Conservation (phyloP, 2,113 vertebrate species). For the Tetraodon nigroviridis region DNA sequence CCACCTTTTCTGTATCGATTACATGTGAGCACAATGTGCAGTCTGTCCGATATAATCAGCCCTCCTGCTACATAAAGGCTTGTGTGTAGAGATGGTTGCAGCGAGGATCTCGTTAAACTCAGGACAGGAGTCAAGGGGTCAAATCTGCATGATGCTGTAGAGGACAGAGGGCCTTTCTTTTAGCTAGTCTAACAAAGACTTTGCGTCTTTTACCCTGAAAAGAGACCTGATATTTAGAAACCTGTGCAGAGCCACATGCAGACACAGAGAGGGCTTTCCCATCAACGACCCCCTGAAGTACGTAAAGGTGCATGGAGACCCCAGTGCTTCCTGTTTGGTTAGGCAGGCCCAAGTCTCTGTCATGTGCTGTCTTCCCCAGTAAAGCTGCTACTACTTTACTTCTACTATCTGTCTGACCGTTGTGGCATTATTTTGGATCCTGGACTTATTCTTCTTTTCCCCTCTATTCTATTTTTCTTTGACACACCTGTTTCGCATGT, state of each 20-base stretch:
- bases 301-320: too few species aligned
- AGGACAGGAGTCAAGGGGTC: constrained; percentile 12
- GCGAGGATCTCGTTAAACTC: constrained; percentile 39
- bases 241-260: too few species aligned
- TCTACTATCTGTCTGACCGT: too few species aligned
- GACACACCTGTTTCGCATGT: constrained; percentile 3
- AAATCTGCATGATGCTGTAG: constrained; percentile 17
- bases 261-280: too few species aligned
- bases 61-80: constrained; percentile 26
- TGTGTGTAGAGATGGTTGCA: constrained; percentile 39
- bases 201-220: too few species aligned
- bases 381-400: too few species aligned
- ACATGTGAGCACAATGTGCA: constrained; percentile 52
- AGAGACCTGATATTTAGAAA: too few species aligned
- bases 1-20: constrained; percentile 53
- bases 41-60: constrained; percentile 57
- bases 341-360: too few species aligned
- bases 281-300: too few species aligned
- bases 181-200: too few species aligned
- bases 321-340: too few species aligned
- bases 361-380: too few species aligned
- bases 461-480: background rate
- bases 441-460: background rate
- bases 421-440: background rate
- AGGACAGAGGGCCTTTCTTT: constrained; percentile 55